Evolutionary conservation across 1,140 invertebrate genomes (phyloP).

Genomic region (Leptonema lineaticorne): DNA sequence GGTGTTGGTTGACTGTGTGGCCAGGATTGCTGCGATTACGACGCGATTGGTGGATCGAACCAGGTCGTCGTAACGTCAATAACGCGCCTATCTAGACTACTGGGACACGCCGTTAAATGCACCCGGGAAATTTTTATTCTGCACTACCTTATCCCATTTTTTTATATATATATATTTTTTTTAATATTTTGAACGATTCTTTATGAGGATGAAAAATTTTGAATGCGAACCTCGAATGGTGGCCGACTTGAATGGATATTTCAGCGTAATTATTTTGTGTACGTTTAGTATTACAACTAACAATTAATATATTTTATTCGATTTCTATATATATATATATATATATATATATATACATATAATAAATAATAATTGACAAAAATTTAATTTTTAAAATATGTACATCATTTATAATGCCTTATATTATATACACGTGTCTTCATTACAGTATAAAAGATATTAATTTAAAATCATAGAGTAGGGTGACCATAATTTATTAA

Average conservation of each 20-base stretch:
- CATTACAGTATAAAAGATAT: too few species aligned
- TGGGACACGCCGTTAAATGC: not conserved
- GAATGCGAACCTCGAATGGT: not conserved
- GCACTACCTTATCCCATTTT: not conserved
- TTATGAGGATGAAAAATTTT: not conserved
- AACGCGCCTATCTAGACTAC: conserved; percentile 15
- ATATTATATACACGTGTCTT: too few species aligned
- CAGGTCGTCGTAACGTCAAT: conserved; percentile 20
- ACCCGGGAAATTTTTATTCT: not conserved
- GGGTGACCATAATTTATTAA: too few species aligned
- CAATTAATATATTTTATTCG: not conserved
- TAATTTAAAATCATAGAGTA: too few species aligned
- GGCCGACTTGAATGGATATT: too few species aligned
- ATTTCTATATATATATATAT: not conserved
- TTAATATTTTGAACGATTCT: not conserved
- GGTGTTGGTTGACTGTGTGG: not conserved
- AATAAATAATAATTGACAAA: not conserved
- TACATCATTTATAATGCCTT: too few species aligned
- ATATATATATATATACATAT: not conserved
- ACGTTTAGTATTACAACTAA: not conserved
- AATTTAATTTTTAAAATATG: too few species aligned
- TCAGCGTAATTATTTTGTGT: too few species aligned
- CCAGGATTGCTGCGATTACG: conserved; percentile 13
- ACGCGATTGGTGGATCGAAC: conserved; percentile 10
- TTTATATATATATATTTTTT: not conserved